Conservation (phyloP, 2,888 invertebrate genomes). For the Heteromyza rotundicornis region DNA sequence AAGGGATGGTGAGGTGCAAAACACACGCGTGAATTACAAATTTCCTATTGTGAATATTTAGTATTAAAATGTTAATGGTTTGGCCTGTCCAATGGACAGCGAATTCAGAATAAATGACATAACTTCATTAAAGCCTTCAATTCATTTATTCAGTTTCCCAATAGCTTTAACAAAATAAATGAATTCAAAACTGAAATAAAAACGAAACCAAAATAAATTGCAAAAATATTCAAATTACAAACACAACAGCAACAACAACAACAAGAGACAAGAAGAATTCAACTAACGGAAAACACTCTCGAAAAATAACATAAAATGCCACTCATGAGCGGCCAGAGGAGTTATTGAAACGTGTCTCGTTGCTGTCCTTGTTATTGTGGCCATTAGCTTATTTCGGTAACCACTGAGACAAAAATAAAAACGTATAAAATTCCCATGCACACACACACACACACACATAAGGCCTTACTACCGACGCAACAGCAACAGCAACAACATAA, state of each 20-base stretch:
- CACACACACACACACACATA: not conserved
- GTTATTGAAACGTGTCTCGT: not conserved
- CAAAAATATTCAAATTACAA: not conserved
- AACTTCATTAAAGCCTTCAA: too few species aligned
- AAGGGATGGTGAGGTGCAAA: too few species aligned
- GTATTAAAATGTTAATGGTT: too few species aligned
- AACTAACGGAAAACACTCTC: too few species aligned
- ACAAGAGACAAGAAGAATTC: too few species aligned
- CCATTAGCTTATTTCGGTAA: slow-evolving; percentile 6
- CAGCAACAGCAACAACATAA: not conserved
- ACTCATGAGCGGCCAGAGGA: not conserved
- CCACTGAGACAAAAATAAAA: slow-evolving; percentile 1
- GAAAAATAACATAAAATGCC: not conserved
- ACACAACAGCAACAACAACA: not conserved
- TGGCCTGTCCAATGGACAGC: too few species aligned
- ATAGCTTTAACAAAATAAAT: too few species aligned
- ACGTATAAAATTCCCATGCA: not conserved
- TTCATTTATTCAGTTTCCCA: too few species aligned
- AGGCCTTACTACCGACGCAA: not conserved
- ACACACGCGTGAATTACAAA: too few species aligned
- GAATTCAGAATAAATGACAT: too few species aligned
- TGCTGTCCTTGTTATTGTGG: not conserved
- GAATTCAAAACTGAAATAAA: too few species aligned
- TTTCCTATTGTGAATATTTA: too few species aligned
- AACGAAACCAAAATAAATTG: not conserved